Percentiles rank a stretch among this genome's conserved stretches.
Conservation (phyloP, 92 coral and sea anemone species). For the Plumapathes pennacea region DNA sequence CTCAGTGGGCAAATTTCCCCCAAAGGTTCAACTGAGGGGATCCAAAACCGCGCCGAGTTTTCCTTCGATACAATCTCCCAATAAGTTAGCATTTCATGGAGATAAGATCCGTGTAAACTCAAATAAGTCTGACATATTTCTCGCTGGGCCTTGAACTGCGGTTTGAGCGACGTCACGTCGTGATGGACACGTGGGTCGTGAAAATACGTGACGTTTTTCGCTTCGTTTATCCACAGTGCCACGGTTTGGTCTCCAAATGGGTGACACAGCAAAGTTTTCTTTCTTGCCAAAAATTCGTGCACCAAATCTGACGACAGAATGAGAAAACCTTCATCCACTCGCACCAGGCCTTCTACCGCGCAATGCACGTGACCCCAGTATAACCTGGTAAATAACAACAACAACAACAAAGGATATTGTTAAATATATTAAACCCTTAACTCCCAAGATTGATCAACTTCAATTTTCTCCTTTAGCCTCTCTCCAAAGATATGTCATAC, state of each 20-base stretch:
- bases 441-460: too few species aligned
- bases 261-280: slow-evolving; percentile 74
- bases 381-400: too few species aligned
- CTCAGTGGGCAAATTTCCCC: slow-evolving; percentile 65
- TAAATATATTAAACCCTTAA: too few species aligned
- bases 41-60: slow-evolving; percentile 51
- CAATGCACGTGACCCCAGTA: slow-evolving; percentile 97
- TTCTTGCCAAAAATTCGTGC: slow-evolving; percentile 62
- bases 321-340: slow-evolving; percentile 92
- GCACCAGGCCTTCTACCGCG: slow-evolving; percentile 75
- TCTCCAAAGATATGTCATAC: too few species aligned
- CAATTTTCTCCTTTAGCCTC: too few species aligned
- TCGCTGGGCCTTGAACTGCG: slow-evolving; percentile 47
- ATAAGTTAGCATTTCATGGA: slow-evolving; percentile 70
- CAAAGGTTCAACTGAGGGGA: slow-evolving; percentile 77
- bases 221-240: slow-evolving; percentile 91
- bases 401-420: too few species aligned
- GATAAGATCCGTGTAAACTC: slow-evolving; percentile 86
- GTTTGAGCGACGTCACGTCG: slow-evolving; percentile 71
- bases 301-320: slow-evolving; percentile 72
- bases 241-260: slow-evolving; percentile 94
- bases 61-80: slow-evolving; percentile 69
- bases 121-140: slow-evolving; percentile 73
- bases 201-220: slow-evolving; percentile 70
- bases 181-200: slow-evolving; percentile 87